Percentiles rank a stretch among this genome's conserved stretches.
phyloP scores from a whole-genome alignment of 2,888 invertebrate species.

The Leptodirus hochenwartii region DNA sequence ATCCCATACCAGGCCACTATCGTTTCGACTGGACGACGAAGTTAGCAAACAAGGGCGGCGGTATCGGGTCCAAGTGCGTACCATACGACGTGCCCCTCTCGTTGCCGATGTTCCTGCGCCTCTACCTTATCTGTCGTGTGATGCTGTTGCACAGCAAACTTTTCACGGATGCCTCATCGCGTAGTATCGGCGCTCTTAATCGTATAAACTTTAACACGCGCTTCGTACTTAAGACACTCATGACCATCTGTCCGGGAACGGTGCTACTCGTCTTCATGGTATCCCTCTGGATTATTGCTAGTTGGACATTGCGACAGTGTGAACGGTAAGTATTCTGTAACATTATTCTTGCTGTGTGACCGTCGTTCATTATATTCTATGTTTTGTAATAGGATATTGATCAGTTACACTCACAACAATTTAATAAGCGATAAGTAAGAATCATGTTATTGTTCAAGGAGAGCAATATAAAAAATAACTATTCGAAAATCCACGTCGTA shows the following conservation, averaged over 20 bases:
- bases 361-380: too few species aligned
- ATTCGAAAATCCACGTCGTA: too few species aligned
- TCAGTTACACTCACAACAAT: too few species aligned
- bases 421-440: too few species aligned
- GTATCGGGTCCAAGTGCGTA: slow-evolving; percentile 46
- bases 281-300: slow-evolving; percentile 97
- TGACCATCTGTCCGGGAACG: slow-evolving; percentile 98
- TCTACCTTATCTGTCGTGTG: slow-evolving; percentile 97
- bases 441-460: too few species aligned
- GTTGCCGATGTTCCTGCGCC: slow-evolving; percentile 97
- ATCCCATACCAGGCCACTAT: slow-evolving; percentile 94
- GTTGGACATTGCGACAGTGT: slow-evolving; percentile 96
- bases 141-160: slow-evolving; percentile 99
- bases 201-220: slow-evolving; percentile 97
- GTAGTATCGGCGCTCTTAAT: slow-evolving; percentile 94
- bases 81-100: slow-evolving; percentile 95
- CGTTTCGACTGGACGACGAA: slow-evolving; percentile 94
- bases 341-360: too few species aligned
- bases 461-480: too few species aligned
- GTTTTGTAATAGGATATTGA: too few species aligned
- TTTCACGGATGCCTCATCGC: slow-evolving; percentile 97
- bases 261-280: slow-evolving; percentile 98
- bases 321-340: slow-evolving; percentile 70
- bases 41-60: slow-evolving; percentile 66
- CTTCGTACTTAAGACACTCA: slow-evolving; percentile 78